Evolutionary conservation across 1,140 invertebrate species (phyloP).

Genomic region (Gonioctena quinquepunctata): DNA sequence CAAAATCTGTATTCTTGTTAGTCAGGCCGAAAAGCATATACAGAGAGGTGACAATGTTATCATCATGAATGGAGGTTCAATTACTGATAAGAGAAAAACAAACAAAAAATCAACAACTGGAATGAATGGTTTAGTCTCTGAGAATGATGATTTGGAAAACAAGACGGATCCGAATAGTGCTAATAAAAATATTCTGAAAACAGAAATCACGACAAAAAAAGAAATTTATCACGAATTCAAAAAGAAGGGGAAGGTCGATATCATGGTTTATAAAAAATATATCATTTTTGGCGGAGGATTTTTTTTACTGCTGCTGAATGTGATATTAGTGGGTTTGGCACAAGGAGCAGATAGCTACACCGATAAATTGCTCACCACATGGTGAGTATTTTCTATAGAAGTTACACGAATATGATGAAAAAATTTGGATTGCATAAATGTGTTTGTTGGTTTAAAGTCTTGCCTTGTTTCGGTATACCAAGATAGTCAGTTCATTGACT

Average conservation of each 20-base stretch:
- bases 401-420: no score
- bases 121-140: conserved; percentile 8
- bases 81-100: conserved; percentile 27
- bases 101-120: conserved; percentile 41
- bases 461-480: no score
- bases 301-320: conserved; percentile 20
- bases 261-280: conserved; percentile 35
- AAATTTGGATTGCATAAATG: no score
- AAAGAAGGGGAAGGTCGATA: conserved; percentile 34
- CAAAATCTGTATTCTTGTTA: conserved; percentile 75
- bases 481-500: no score
- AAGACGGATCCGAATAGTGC: conserved; percentile 19
- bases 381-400: no score
- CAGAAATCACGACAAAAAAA: neutral
- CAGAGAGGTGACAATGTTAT: conserved; percentile 34
- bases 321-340: conserved; percentile 15
- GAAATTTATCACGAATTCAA: conserved; percentile 40
- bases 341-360: conserved; percentile 34
- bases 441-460: no score
- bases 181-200: conserved; percentile 10
- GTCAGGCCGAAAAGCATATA: conserved; percentile 65
- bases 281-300: conserved; percentile 39
- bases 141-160: conserved; percentile 20
- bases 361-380: conserved; percentile 34
- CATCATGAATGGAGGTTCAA: conserved; percentile 28